Conservation (phyloP, 2,888 invertebrate species). For the Cyclophora albipunctata region DNA sequence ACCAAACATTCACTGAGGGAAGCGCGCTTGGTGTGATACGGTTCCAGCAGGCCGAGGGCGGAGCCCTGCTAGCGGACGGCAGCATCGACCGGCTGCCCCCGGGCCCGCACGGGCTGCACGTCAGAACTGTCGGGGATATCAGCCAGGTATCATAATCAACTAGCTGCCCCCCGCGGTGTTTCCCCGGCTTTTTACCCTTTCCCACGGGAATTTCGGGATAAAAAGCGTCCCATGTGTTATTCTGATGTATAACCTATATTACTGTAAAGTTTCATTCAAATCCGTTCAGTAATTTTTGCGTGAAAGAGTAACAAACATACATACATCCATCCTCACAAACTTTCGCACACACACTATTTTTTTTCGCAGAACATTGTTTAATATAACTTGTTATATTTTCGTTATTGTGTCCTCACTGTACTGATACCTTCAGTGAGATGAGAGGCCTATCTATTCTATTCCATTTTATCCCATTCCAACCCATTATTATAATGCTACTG, state of each 20-base stretch:
- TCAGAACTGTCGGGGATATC: slow-evolving; percentile 94
- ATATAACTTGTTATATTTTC: neutral
- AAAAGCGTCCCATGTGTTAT: too few relatives aligned
- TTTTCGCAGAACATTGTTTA: neutral
- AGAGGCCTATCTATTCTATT: too few relatives aligned
- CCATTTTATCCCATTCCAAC: too few relatives aligned
- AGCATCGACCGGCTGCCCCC: slow-evolving; percentile 84
- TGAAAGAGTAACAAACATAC: too few relatives aligned
- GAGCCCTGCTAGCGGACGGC: slow-evolving; percentile 85
- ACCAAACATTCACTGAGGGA: slow-evolving; percentile 46
- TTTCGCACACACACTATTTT: neutral
- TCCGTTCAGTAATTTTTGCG: too few relatives aligned
- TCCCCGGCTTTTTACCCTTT: too few relatives aligned
- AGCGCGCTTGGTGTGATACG: slow-evolving; percentile 83
- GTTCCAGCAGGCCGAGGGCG: slow-evolving; percentile 78
- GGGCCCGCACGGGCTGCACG: slow-evolving; percentile 86
- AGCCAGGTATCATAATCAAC: slow-evolving; percentile 73
- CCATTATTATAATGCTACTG: neutral
- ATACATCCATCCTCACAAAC: too few relatives aligned
- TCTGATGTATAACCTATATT: too few relatives aligned
- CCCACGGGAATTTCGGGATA: too few relatives aligned
- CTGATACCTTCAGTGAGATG: too few relatives aligned
- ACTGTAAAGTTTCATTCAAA: too few relatives aligned
- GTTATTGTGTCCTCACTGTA: too few relatives aligned
- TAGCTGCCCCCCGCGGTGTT: slow-evolving; percentile 13